Percentiles rank a stretch among this genome's conserved stretches.
These are phyloP conservation scores for Cryptomyrus ogoouensis DNA, from an alignment of 2,113 vertebrate genomes.

Conservation along the genomic window DNA sequence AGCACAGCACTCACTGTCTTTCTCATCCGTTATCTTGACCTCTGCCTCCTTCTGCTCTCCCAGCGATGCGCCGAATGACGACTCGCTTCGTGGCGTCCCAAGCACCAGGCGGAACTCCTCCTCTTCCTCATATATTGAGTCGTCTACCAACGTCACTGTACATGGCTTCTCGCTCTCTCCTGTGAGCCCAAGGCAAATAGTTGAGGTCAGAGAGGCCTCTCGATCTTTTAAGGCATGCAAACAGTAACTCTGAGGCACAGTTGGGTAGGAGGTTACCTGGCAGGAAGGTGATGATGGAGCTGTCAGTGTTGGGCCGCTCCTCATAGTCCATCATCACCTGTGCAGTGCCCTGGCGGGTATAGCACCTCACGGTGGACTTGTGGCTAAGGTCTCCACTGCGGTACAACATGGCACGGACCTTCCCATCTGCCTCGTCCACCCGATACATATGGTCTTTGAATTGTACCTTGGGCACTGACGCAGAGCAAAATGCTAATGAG, in stretches of 20 bases:
- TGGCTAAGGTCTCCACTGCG: constrained; percentile 64
- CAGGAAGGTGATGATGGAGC: constrained; percentile 61
- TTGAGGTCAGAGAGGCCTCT: background rate
- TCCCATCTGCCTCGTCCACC: constrained; percentile 64
- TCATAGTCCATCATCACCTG: constrained; percentile 72
- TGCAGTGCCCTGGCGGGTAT: constrained; percentile 70
- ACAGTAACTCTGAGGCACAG: background rate
- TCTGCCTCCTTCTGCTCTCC: constrained; percentile 69
- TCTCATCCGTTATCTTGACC: constrained; percentile 68
- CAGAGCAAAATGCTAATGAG: background rate
- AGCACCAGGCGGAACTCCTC: constrained; percentile 72
- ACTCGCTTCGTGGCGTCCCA: constrained; percentile 66
- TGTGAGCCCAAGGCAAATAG: constrained; percentile 26
- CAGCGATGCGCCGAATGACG: constrained; percentile 59
- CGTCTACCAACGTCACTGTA: constrained; percentile 64
- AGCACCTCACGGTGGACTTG: constrained; percentile 61
- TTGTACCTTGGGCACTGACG: constrained; percentile 67
- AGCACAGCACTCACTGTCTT: constrained; percentile 62
- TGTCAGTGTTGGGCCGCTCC: constrained; percentile 69
- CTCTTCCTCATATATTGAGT: constrained; percentile 69
- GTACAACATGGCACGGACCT: constrained; percentile 56
- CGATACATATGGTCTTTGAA: constrained; percentile 63
- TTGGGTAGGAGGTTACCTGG: constrained; percentile 53
- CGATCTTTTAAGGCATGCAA: background rate
- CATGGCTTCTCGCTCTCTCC: constrained; percentile 75